These are phyloP conservation scores for Pachypanchax playfairii DNA, from an alignment of 2,113 vertebrate genomes.

Conservation along the genomic window DNA sequence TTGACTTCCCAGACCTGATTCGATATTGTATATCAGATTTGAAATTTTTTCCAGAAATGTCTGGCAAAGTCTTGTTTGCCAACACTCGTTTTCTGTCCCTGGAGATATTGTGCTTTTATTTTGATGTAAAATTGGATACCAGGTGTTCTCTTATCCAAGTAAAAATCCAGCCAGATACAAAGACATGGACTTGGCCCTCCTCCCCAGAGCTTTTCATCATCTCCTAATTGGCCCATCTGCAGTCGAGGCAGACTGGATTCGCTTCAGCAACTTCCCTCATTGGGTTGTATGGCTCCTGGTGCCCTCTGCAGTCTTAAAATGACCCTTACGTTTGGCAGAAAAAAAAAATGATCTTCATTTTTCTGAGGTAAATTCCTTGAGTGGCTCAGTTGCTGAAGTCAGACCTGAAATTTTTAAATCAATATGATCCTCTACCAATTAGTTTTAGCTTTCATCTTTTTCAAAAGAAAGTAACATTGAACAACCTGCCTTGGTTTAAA, in stretches of 20 bases:
- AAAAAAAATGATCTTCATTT: slow-evolving; percentile 29
- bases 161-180: slow-evolving; percentile 54
- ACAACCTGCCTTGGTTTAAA: no score
- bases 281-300: slow-evolving; percentile 44
- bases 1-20: slow-evolving; percentile 65
- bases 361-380: slow-evolving; percentile 23
- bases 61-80: slow-evolving; percentile 19
- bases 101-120: slow-evolving; percentile 44
- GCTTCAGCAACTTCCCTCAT: slow-evolving; percentile 63
- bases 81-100: not conserved
- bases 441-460: no score
- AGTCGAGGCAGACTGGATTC: slow-evolving; percentile 65
- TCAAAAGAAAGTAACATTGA: no score
- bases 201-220: slow-evolving; percentile 73
- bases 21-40: slow-evolving; percentile 45
- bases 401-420: not conserved
- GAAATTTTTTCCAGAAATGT: slow-evolving; percentile 13
- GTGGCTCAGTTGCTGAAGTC: slow-evolving; percentile 14
- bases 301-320: slow-evolving; percentile 58
- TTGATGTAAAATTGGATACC: slow-evolving; percentile 61
- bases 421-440: no score
- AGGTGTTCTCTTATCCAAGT: slow-evolving; percentile 68
- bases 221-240: slow-evolving; percentile 77
- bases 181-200: slow-evolving; percentile 50
- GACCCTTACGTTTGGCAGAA: slow-evolving; percentile 47